Conservation (phyloP, 2,797 vertebrate genomes). For the Gymnoscopelus microlampas region DNA sequence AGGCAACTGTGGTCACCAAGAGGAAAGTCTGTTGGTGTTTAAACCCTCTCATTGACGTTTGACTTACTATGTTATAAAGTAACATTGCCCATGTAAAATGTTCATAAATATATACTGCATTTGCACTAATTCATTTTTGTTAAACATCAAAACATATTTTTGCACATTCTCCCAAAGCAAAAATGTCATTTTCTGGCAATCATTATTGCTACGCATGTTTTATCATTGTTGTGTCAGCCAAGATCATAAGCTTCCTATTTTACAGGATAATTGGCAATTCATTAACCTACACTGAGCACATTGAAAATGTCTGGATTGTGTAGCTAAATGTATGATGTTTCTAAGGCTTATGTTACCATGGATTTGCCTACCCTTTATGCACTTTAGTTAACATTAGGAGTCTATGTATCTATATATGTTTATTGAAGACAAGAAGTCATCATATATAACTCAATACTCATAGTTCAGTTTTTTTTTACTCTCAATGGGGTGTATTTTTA, state of each 20-base stretch:
- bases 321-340: background rate
- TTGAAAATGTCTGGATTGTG: too few species aligned
- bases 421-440: constrained; percentile 23
- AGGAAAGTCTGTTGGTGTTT: background rate
- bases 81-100: background rate
- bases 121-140: constrained; percentile 11
- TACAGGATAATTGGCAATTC: background rate
- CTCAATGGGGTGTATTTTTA: constrained; percentile 4
- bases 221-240: constrained; percentile 12
- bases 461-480: constrained; percentile 24
- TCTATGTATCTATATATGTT: constrained; percentile 37
- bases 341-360: constrained; percentile 19
- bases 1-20: constrained; percentile 51
- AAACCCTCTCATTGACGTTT: background rate
- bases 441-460: constrained; percentile 26
- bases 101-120: background rate
- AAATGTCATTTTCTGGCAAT: background rate
- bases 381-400: constrained; percentile 39
- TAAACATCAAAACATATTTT: constrained; percentile 24
- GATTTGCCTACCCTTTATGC: constrained; percentile 58
- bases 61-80: constrained; percentile 4
- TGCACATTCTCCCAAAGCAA: background rate
- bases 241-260: constrained; percentile 14
- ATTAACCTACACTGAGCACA: too few species aligned
- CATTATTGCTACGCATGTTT: constrained; percentile 28